Conservation (phyloP, 1,140 invertebrate species). For the Lepeophtheirus salmonis region DNA sequence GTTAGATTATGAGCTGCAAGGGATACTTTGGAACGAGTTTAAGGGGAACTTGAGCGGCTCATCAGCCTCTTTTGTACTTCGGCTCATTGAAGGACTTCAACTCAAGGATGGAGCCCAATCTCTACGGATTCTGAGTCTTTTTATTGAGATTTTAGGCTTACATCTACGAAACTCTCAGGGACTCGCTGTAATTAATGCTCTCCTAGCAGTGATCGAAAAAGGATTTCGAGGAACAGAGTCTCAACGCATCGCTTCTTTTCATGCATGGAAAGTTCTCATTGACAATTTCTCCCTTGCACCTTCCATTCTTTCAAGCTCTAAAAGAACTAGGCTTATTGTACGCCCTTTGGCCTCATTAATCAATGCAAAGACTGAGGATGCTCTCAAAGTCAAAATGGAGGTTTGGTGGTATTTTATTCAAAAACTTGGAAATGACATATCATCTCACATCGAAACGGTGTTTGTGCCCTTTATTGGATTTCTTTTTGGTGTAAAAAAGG, state of each 20-base stretch:
- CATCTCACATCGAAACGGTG: not conserved
- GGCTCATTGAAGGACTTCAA: too few relatives aligned
- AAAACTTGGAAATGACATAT: not conserved
- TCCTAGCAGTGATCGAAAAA: not conserved
- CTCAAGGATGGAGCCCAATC: too few relatives aligned
- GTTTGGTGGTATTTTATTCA: not conserved
- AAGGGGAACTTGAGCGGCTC: too few relatives aligned
- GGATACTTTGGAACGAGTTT: too few relatives aligned
- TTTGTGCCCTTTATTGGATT: not conserved
- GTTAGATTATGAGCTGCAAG: too few relatives aligned
- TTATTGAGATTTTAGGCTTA: too few relatives aligned
- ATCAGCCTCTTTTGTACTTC: too few relatives aligned
- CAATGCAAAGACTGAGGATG: not conserved
- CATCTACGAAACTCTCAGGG: too few relatives aligned
- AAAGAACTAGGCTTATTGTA: not conserved
- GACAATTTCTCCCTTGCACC: not conserved
- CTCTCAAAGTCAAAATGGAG: not conserved
- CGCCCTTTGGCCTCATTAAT: not conserved
- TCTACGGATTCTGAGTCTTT: too few relatives aligned
- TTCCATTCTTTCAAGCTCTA: not conserved
- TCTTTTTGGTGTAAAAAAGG: not conserved
- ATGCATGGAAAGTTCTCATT: constrained; percentile 3
- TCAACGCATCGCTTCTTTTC: not conserved
- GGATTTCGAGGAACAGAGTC: not conserved
- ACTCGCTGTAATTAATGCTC: not conserved